Base-by-base conservation (phyloP, 2,797 vertebrate genomes). In the Helostoma temminkii region DNA sequence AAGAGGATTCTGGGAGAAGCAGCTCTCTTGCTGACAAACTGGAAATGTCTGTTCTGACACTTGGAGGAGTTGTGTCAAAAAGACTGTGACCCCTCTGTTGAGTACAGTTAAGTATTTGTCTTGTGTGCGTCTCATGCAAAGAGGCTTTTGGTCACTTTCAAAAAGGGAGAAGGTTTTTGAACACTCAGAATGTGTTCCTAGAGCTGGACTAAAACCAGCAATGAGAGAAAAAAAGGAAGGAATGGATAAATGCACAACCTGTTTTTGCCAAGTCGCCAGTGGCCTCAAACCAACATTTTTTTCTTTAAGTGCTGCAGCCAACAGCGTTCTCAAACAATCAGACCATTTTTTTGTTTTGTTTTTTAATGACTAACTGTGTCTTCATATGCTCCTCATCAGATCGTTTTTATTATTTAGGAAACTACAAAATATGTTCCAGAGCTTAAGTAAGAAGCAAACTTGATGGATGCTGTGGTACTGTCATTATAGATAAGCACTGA, bases 191-290 rank as follows among this genome's bases (percentile, higher is more conserved):
- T 37, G 32, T 36, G 39, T 65, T 87, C 49, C 67, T 49, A 69
- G 68, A 79, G 54, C 73, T 83, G 77, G 70, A 83, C 66, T 6
- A 8, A 54, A 71, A 79, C 74, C 63, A 77, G 47, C 43, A 14
- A 8, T 16, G 52, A 60, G 46, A 59, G 45, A 53, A 54, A 49
- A 42, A 64, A 34, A 55, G 30, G 36, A 37, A 66, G 47, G 41
- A 66, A 70, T 1, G 60, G 67, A 69, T 74, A 73, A 82, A 82
- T n/a, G 46, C 62, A 58, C 50, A 65, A 71, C 63, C 80, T 70
- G 73, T 81, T 82, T 86, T 78, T 80, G 81, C 81, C 87, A 90
- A 87, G 65, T 75, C 21, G 42, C 59, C 80, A 71, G 76, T 73
- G 81, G 77, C 72, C 79, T 78, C 60, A 74, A 79, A 85, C 61